A percentile compares a stretch with the other conserved stretches of the same genome.
phyloP scores from a whole-genome alignment of 2,113 vertebrate species.

The pig (Sus scrofa) region T2T-Sscrofa CM000812.6:161282501-161283000 shows the following conservation, averaged over 20 bases:
- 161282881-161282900: too few relatives aligned
- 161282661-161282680: not conserved
- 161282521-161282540: not conserved
- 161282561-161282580: not conserved
- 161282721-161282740: not conserved
- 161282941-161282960: not conserved
- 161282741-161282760: not conserved
- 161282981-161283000: not conserved
- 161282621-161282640: rapidly evolving
- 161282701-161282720: not conserved
- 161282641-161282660: not conserved
- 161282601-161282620: not conserved
- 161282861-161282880: not conserved
- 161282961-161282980: not conserved
- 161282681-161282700: not conserved
- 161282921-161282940: not conserved
- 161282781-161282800: not conserved
- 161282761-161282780: not conserved
- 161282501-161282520: not conserved
- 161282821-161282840: not conserved
- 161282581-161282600: not conserved
- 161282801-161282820: not conserved
- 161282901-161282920: not conserved
- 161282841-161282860: not conserved
- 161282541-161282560: not conserved